These are phyloP conservation scores for Anarrhichthys ocellatus DNA, from an alignment of 2,113 vertebrate genomes.

Conservation along the genomic window DNA sequence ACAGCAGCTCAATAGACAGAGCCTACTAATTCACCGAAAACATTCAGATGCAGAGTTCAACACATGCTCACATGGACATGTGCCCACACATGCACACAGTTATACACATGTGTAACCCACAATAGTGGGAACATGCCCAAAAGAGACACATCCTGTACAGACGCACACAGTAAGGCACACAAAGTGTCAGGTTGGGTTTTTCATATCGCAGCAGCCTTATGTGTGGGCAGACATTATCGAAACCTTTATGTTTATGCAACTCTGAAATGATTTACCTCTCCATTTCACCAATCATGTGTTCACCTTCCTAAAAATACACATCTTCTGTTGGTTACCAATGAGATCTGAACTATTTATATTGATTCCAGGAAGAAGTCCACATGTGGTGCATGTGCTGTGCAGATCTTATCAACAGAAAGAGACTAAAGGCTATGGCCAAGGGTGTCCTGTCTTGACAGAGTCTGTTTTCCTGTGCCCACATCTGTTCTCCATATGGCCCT, in stretches of 20 bases:
- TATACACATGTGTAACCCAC: slow-evolving; percentile 40
- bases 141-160: slow-evolving; percentile 29
- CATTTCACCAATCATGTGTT: background rate
- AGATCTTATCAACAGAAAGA: slow-evolving; percentile 60
- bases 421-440: slow-evolving; percentile 30
- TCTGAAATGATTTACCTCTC: slow-evolving; percentile 19
- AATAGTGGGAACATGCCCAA: slow-evolving; percentile 16
- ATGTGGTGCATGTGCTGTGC: slow-evolving; percentile 49
- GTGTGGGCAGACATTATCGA: slow-evolving; percentile 1
- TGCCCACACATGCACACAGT: slow-evolving; percentile 28
- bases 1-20: slow-evolving; percentile 59
- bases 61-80: slow-evolving; percentile 6
- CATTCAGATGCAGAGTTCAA: slow-evolving; percentile 15
- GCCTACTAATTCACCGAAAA: slow-evolving; percentile 24
- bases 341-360: slow-evolving; percentile 59
- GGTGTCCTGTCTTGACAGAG: slow-evolving; percentile 58
- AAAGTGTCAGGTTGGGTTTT: slow-evolving; percentile 2
- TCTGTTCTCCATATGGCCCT: slow-evolving; percentile 73
- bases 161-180: slow-evolving; percentile 21
- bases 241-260: background rate
- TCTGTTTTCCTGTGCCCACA: slow-evolving; percentile 69
- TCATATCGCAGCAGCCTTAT: slow-evolving; percentile 16
- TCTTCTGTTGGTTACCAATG: slow-evolving; percentile 27
- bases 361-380: slow-evolving; percentile 44
- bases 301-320: slow-evolving; percentile 1